These are phyloP conservation scores for Syndactyla subalaris DNA, from an alignment of 2,797 vertebrate genomes.

Conservation along the genomic window DNA sequence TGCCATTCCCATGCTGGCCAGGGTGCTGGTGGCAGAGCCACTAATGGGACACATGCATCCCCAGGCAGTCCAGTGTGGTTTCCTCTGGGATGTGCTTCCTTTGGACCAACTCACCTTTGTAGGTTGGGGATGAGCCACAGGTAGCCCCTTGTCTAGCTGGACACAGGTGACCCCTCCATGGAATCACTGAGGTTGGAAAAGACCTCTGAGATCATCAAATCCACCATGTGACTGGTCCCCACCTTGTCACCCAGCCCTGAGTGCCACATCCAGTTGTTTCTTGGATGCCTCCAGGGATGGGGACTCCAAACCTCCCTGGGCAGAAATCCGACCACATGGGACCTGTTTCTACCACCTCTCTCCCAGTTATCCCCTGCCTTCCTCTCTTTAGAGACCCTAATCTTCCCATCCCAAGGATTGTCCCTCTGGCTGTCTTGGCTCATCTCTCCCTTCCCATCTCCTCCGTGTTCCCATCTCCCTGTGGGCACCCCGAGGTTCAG, in stretches of 20 bases:
- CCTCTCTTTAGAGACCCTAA: background rate
- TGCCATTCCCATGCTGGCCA: fast-evolving
- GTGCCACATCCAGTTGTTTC: background rate
- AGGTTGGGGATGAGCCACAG: fast-evolving
- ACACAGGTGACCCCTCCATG: background rate
- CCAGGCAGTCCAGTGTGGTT: fast-evolving
- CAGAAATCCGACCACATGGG: background rate
- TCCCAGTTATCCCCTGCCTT: fast-evolving
- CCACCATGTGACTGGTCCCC: fast-evolving
- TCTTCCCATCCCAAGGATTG: fast-evolving
- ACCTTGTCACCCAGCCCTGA: background rate
- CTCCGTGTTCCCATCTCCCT: fast-evolving
- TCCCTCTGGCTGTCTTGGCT: fast-evolving
- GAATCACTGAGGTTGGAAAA: fast-evolving
- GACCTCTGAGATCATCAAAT: fast-evolving
- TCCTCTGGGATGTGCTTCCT: background rate
- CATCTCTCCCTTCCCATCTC: fast-evolving
- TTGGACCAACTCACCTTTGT: fast-evolving
- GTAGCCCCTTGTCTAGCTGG: background rate
- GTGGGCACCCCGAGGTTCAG: background rate
- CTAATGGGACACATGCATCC: fast-evolving
- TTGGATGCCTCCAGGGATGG: background rate
- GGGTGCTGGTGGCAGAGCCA: background rate
- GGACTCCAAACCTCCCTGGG: background rate
- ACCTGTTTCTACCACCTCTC: background rate